These are phyloP conservation scores for Ammodytes marinus DNA, from an alignment of 2,113 vertebrate genomes.

Conservation along the genomic window DNA sequence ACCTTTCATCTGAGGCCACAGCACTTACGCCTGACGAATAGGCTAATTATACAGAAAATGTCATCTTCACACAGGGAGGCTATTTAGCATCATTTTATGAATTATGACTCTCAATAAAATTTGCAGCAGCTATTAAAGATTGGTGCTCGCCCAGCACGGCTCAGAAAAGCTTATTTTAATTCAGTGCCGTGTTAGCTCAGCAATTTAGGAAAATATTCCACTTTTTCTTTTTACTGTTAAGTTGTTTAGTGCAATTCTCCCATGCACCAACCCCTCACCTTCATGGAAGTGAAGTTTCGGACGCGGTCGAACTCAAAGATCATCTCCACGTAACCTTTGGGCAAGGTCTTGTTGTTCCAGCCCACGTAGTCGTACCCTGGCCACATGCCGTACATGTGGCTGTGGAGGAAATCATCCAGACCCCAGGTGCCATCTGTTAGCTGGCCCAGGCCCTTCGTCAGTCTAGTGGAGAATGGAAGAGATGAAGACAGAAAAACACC, in stretches of 20 bases:
- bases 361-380: conserved; percentile 97
- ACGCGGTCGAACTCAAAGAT: conserved; percentile 95
- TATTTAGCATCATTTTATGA: conserved; percentile 3
- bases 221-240: neutral
- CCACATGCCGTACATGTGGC: conserved; percentile 92
- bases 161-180: neutral
- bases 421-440: conserved; percentile 94
- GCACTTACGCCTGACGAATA: conserved; percentile 15
- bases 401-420: conserved; percentile 94
- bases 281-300: conserved; percentile 96
- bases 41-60: conserved; percentile 31
- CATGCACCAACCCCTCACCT: conserved; percentile 83
- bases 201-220: conserved; percentile 5
- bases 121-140: conserved; percentile 8
- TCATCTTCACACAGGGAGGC: conserved; percentile 1
- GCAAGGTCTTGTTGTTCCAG: conserved; percentile 92
- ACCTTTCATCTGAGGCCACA: conserved; percentile 14
- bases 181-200: conserved; percentile 15
- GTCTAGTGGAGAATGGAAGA: conserved; percentile 74
- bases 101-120: conserved; percentile 17
- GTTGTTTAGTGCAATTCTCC: neutral
- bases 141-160: neutral
- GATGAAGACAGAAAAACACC: neutral
- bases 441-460: conserved; percentile 95
- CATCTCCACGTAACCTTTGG: conserved; percentile 91